These are phyloP conservation scores for Lepidurus packardi DNA, from an alignment of 1,140 invertebrate species.

Conservation along the genomic window DNA sequence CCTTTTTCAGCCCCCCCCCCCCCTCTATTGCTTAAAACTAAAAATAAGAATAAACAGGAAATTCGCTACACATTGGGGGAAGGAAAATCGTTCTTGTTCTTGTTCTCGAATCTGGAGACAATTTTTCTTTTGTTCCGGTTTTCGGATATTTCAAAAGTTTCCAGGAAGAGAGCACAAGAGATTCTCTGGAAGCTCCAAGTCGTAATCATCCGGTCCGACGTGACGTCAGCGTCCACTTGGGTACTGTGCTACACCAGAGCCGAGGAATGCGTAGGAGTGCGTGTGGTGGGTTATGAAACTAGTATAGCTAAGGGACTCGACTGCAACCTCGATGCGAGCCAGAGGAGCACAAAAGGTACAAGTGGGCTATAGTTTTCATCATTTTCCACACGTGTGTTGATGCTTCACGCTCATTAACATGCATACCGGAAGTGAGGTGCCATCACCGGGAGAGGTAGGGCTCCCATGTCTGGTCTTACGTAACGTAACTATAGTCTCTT, in stretches of 20 bases:
- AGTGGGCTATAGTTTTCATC: background rate
- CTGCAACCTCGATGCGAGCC: background rate
- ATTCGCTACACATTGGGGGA: too few relatives aligned
- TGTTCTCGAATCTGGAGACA: too few relatives aligned
- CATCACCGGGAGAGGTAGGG: conserved; percentile 3
- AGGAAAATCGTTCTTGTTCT: too few relatives aligned
- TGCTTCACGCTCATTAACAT: conserved; percentile 10
- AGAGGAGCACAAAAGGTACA: background rate
- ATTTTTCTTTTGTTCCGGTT: too few relatives aligned
- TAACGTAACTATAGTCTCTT: background rate
- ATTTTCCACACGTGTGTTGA: background rate
- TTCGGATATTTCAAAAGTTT: too few relatives aligned
- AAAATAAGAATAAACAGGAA: too few relatives aligned
- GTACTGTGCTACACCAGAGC: too few relatives aligned
- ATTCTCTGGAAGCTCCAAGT: background rate
- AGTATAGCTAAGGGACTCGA: background rate
- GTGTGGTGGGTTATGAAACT: background rate
- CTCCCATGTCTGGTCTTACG: background rate
- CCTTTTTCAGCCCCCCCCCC: too few relatives aligned
- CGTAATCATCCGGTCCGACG: background rate
- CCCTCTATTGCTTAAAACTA: too few relatives aligned
- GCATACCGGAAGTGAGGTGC: conserved; percentile 13
- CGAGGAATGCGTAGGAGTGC: conserved; percentile 8
- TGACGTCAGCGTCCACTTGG: background rate
- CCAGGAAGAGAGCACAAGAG: too few relatives aligned